Evolutionary conservation across 2,888 invertebrate species (phyloP).

Genomic region (Rhagophthalmus giganteus): DNA sequence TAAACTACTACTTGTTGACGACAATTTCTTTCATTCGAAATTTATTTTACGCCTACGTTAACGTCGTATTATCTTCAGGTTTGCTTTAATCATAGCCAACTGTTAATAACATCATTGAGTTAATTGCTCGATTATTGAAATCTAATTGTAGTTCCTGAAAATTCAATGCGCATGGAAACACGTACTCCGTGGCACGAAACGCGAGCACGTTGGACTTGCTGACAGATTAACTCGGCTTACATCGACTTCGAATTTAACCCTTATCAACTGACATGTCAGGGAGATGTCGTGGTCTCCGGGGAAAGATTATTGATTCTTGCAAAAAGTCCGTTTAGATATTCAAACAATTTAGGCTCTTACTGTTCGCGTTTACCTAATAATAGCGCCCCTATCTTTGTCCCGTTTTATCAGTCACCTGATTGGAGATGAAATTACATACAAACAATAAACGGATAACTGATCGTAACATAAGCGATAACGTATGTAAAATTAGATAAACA

Average conservation of each 20-base stretch:
- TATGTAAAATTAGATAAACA: background rate
- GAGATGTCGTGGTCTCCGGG: slow-evolving; percentile 31
- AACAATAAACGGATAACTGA: background rate
- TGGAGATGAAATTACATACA: background rate
- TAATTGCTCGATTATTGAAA: background rate
- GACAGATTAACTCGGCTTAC: slow-evolving; percentile 38
- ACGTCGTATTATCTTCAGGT: no score
- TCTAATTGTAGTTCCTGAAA: background rate
- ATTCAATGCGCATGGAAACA: slow-evolving; percentile 15
- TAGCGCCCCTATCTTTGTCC: slow-evolving; percentile 20
- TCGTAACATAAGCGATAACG: background rate
- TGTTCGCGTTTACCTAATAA: slow-evolving; percentile 31
- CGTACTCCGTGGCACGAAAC: slow-evolving; percentile 20
- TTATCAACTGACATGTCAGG: slow-evolving; percentile 47
- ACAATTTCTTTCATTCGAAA: no score
- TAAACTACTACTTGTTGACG: no score
- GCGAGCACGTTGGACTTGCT: slow-evolving; percentile 24
- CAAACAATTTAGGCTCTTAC: slow-evolving; percentile 33
- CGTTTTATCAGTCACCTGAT: slow-evolving; percentile 26
- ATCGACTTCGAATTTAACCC: slow-evolving; percentile 54
- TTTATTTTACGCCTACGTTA: no score
- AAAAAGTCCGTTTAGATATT: slow-evolving; percentile 36
- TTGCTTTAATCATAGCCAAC: no score
- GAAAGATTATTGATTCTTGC: slow-evolving; percentile 38
- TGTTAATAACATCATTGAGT: no score